These are phyloP conservation scores for Drosophila murphyi DNA, from an alignment of 1,140 invertebrate genomes.

Conservation along the genomic window DNA sequence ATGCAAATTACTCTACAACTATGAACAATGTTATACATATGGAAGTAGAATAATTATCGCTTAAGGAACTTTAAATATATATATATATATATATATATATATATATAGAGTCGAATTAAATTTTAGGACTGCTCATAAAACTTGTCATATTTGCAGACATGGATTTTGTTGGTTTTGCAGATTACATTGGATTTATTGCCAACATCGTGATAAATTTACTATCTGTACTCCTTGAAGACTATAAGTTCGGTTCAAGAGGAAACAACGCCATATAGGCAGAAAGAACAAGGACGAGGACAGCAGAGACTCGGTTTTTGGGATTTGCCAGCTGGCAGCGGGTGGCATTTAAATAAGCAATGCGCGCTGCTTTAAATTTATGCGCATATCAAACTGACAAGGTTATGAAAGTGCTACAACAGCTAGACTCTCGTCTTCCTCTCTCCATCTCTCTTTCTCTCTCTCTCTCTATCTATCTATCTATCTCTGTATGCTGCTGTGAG, in stretches of 20 bases:
- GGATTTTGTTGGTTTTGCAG: conserved; percentile 2
- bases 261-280: background rate
- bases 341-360: conserved; percentile 82
- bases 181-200: conserved; percentile 27
- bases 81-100: conserved; percentile 3
- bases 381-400: conserved; percentile 82
- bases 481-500: background rate
- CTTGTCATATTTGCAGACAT: conserved; percentile 7
- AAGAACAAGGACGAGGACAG: conserved; percentile 8
- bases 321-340: conserved; percentile 41
- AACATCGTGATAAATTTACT: conserved; percentile 25
- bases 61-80: background rate
- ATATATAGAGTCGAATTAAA: background rate
- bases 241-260: background rate
- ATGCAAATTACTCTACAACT: background rate
- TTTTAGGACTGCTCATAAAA: background rate
- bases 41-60: background rate
- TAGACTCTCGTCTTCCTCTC: conserved; percentile 25
- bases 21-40: too few species aligned
- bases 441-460: background rate
- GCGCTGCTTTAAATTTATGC: conserved; percentile 79
- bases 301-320: conserved; percentile 40
- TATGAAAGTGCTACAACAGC: conserved; percentile 78
- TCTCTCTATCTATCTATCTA: too few species aligned
- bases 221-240: conserved; percentile 4